phyloP scores from a whole-genome alignment of 2,797 vertebrate species.

The Phaenicophaeus curvirostris region DNA sequence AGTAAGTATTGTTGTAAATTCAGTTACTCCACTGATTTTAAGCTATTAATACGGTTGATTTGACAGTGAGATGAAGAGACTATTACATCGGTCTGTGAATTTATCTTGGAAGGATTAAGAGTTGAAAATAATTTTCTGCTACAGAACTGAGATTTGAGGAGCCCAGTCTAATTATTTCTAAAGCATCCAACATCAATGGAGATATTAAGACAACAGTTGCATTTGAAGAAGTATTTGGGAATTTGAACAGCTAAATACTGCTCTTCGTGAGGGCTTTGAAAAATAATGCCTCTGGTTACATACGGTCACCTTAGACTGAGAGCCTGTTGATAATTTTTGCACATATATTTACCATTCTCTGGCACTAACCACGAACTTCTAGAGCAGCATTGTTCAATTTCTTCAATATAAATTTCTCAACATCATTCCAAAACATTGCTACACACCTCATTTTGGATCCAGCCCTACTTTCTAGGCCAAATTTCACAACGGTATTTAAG shows the following conservation, averaged over 20 bases:
- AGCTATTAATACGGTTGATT: neutral
- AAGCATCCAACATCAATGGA: neutral
- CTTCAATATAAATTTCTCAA: conserved; percentile 17
- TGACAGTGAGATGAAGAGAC: neutral
- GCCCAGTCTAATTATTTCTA: neutral
- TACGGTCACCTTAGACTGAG: neutral
- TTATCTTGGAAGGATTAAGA: neutral
- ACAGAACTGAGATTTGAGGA: conserved; percentile 23
- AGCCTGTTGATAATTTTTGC: conserved; percentile 44
- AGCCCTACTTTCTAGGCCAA: conserved; percentile 45
- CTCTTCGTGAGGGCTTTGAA: neutral
- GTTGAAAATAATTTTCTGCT: neutral
- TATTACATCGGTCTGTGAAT: neutral
- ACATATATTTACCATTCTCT: conserved; percentile 30
- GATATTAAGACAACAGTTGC: neutral
- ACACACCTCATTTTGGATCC: conserved; percentile 18
- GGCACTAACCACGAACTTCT: conserved; percentile 29
- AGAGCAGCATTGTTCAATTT: conserved; percentile 31
- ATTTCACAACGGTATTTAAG: conserved; percentile 14
- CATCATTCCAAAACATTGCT: conserved; percentile 51
- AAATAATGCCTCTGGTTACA: conserved; percentile 17
- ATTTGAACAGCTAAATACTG: neutral
- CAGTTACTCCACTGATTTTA: neutral
- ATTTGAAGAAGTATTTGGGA: conserved; percentile 11
- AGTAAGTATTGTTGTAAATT: conserved; percentile 2